phyloP scores from a whole-genome alignment of 2,797 vertebrate species.

The Prunella strophiata region DNA sequence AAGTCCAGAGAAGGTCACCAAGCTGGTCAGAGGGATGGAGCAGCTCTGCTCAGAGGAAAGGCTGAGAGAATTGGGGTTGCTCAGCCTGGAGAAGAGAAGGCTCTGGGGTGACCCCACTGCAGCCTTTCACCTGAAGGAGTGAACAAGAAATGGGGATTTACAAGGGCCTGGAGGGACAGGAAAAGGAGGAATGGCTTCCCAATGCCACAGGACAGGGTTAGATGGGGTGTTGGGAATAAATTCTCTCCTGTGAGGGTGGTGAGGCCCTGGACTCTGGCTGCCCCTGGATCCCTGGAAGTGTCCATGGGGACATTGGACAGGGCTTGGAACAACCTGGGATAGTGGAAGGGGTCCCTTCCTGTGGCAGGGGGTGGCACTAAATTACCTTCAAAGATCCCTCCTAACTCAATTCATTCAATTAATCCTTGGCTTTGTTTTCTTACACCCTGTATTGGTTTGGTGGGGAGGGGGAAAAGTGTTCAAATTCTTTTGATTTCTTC shows the following conservation, averaged over 20 bases:
- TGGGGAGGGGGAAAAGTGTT: background rate
- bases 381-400: background rate
- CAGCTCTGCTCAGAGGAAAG: background rate
- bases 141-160: background rate
- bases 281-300: background rate
- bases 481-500: background rate
- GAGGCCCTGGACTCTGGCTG: background rate
- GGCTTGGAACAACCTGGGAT: fast-evolving
- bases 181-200: background rate
- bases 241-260: fast-evolving
- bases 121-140: background rate
- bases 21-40: background rate
- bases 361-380: fast-evolving
- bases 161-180: background rate
- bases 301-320: background rate
- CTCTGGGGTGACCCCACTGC: background rate
- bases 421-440: background rate
- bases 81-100: background rate
- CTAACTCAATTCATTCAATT: background rate
- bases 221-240: background rate
- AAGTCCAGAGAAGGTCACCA: background rate
- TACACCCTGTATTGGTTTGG: background rate
- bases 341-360: background rate
- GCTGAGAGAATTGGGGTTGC: background rate
- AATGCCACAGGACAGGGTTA: background rate